Conservation (phyloP, 1,140 invertebrate species). For the Lycorma delicatula region DNA sequence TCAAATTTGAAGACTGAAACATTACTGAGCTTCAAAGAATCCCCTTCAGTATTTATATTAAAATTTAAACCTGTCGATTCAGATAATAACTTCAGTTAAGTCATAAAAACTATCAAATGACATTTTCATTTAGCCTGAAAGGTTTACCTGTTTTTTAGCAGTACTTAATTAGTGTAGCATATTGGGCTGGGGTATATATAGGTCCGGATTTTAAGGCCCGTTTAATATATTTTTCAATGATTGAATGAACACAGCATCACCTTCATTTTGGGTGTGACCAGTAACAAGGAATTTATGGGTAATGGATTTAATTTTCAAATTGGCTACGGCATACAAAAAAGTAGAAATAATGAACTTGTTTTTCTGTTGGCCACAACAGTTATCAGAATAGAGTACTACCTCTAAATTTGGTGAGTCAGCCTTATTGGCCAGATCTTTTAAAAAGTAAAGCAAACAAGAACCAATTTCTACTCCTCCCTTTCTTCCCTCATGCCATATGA, state of each 20-base stretch:
- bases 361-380: neutral
- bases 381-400: neutral
- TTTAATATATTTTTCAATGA: slow-evolving; percentile 30
- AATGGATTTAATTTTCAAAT: neutral
- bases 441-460: slow-evolving; percentile 34
- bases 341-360: neutral
- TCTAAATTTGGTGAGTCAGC: slow-evolving; percentile 11
- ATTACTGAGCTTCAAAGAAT: too few species aligned
- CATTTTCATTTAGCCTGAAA: too few species aligned
- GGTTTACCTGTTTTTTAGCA: too few species aligned
- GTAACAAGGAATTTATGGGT: slow-evolving; percentile 20
- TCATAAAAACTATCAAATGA: too few species aligned
- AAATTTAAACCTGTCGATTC: too few species aligned
- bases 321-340: neutral
- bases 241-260: slow-evolving; percentile 31
- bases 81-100: too few species aligned
- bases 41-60: too few species aligned
- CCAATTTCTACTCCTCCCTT: slow-evolving; percentile 39
- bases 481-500: slow-evolving; percentile 38
- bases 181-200: slow-evolving; percentile 19
- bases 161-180: slow-evolving; percentile 26
- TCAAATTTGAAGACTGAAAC: too few species aligned
- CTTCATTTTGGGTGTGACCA: slow-evolving; percentile 31
- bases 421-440: slow-evolving; percentile 10
- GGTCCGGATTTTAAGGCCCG: slow-evolving; percentile 14